Conservation (phyloP, 2,797 vertebrate genomes). For the Micropoecilia bifurca region DNA sequence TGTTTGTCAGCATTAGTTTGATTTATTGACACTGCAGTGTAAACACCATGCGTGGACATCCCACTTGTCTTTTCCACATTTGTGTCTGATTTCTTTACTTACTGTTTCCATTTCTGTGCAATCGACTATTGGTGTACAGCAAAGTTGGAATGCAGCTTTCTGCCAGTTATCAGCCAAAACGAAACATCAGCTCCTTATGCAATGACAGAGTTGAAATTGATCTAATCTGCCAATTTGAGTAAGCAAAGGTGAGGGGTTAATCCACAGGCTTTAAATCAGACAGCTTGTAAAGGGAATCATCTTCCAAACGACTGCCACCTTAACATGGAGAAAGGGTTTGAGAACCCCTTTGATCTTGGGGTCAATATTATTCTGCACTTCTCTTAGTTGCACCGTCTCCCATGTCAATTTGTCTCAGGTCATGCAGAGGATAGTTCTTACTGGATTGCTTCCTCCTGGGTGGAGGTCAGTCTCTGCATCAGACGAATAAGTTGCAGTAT, state of each 20-base stretch:
- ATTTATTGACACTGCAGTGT: slow-evolving; percentile 49
- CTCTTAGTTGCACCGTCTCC: not conserved
- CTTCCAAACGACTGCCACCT: not conserved
- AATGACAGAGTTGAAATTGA: not conserved
- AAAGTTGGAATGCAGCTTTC: not conserved
- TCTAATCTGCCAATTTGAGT: not conserved
- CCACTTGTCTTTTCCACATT: slow-evolving; percentile 19
- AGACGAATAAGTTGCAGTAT: not conserved
- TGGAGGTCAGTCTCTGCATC: not conserved
- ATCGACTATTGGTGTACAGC: not conserved
- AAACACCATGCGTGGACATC: slow-evolving; percentile 36
- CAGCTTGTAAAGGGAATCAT: not conserved
- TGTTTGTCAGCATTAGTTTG: slow-evolving; percentile 43
- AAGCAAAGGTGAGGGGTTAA: not conserved
- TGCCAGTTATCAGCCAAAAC: not conserved
- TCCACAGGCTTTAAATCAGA: not conserved
- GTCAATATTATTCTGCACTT: not conserved
- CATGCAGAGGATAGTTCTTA: not conserved
- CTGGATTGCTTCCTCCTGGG: not conserved
- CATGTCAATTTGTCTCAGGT: not conserved
- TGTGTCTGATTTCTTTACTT: slow-evolving; percentile 10
- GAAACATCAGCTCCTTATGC: not conserved
- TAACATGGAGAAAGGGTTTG: not conserved
- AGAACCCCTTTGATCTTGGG: not conserved
- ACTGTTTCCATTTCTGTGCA: slow-evolving; percentile 3